Evolutionary conservation across 2,888 invertebrate species (phyloP).

Genomic region (Leptopilina drosophilae): DNA sequence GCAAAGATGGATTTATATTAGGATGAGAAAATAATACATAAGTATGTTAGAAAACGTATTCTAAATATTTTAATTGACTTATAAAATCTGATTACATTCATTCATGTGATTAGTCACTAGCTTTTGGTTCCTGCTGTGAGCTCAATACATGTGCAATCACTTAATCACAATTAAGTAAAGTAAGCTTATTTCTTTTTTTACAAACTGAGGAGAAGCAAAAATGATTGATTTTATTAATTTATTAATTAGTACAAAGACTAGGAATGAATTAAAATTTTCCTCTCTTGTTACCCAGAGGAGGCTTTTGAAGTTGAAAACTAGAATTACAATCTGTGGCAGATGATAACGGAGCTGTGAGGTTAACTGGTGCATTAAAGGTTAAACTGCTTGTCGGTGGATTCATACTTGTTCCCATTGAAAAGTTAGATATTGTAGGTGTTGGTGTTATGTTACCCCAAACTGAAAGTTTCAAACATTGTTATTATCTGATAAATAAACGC

Average conservation of each 20-base stretch:
- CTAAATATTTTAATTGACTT: too few species aligned
- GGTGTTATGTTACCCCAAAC: conserved; percentile 70
- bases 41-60: too few species aligned
- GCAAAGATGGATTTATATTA: too few species aligned
- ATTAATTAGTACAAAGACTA: neutral
- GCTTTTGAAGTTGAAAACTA: conserved; percentile 84
- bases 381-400: conserved; percentile 74
- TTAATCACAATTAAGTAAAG: too few species aligned
- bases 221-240: conserved; percentile 1
- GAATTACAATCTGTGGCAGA: conserved; percentile 66
- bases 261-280: conserved; percentile 77
- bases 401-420: conserved; percentile 65
- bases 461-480: conserved; percentile 50
- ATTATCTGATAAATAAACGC: too few species aligned
- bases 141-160: too few species aligned
- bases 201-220: too few species aligned
- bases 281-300: conserved; percentile 83
- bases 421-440: conserved; percentile 66
- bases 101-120: too few species aligned
- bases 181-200: too few species aligned
- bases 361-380: conserved; percentile 72
- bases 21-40: too few species aligned
- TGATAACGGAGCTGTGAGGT: conserved; percentile 71
- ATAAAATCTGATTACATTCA: too few species aligned
- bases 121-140: too few species aligned